A percentile compares a stretch with the other conserved stretches of the same genome.
These are phyloP conservation scores for Oncorhynchus masou DNA, from an alignment of 2,113 vertebrate species.

Conservation along the genomic window DNA sequence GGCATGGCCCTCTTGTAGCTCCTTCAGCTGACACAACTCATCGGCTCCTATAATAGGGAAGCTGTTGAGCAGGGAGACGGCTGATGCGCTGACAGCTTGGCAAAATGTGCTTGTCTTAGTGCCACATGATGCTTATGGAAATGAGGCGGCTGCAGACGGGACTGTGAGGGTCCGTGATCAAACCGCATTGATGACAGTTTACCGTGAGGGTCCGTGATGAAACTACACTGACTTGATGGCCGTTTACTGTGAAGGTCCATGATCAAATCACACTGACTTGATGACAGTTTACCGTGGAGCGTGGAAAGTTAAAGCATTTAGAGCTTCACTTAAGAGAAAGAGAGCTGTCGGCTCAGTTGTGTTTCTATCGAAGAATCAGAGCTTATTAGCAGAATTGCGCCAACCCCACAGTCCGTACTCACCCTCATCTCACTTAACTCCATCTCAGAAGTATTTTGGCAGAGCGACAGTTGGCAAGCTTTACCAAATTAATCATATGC, in stretches of 20 bases:
- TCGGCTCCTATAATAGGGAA: slow-evolving; percentile 87
- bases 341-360: not conserved
- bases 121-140: slow-evolving; percentile 89
- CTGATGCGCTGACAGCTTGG: slow-evolving; percentile 90
- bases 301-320: not conserved
- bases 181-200: too few species aligned
- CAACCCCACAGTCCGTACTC: slow-evolving; percentile 8
- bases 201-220: too few species aligned
- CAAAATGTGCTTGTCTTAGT: slow-evolving; percentile 87
- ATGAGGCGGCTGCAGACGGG: slow-evolving; percentile 84
- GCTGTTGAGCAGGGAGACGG: slow-evolving; percentile 87
- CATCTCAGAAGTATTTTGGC: slow-evolving; percentile 49
- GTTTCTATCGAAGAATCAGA: not conserved
- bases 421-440: slow-evolving; percentile 35
- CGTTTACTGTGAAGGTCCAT: too few species aligned
- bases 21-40: slow-evolving; percentile 89
- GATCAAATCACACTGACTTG: too few species aligned
- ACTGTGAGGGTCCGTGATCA: too few species aligned
- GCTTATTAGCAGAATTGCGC: not conserved
- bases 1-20: slow-evolving; percentile 86
- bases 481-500: slow-evolving; percentile 48
- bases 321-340: not conserved
- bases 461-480: slow-evolving; percentile 59
- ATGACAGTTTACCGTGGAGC: not conserved
- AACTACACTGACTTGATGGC: too few species aligned